These are phyloP conservation scores for Petrocephalus zakoni DNA, from an alignment of 2,113 vertebrate species.

Conservation along the genomic window DNA sequence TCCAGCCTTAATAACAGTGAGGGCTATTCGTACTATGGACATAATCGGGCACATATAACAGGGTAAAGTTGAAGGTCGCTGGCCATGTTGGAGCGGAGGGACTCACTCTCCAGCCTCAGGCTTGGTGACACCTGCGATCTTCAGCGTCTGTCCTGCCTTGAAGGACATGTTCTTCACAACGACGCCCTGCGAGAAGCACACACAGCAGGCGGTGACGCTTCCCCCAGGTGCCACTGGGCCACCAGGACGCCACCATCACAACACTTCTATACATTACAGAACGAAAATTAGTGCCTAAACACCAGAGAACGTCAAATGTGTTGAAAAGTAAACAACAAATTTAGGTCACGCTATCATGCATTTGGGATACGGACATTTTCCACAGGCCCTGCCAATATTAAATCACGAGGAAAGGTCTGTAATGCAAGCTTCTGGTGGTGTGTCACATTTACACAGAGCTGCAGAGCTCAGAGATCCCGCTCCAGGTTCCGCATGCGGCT, in stretches of 20 bases:
- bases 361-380: background rate
- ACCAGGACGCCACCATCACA: background rate
- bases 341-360: background rate
- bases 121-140: constrained; percentile 46
- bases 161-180: constrained; percentile 64
- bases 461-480: background rate
- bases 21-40: background rate
- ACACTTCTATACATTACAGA: background rate
- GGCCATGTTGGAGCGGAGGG: background rate
- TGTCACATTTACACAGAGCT: background rate
- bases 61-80: background rate
- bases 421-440: background rate
- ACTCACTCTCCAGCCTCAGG: constrained; percentile 54
- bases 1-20: background rate
- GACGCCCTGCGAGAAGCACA: constrained; percentile 44
- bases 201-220: background rate
- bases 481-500: background rate
- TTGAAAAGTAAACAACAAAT: background rate
- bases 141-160: constrained; percentile 63
- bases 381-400: background rate
- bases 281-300: background rate
- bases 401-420: background rate
- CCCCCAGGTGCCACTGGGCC: background rate
- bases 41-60: background rate
- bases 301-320: background rate